Evolutionary conservation across 2,888 invertebrate genomes (phyloP).

Genomic region (Dioctria linearis): DNA sequence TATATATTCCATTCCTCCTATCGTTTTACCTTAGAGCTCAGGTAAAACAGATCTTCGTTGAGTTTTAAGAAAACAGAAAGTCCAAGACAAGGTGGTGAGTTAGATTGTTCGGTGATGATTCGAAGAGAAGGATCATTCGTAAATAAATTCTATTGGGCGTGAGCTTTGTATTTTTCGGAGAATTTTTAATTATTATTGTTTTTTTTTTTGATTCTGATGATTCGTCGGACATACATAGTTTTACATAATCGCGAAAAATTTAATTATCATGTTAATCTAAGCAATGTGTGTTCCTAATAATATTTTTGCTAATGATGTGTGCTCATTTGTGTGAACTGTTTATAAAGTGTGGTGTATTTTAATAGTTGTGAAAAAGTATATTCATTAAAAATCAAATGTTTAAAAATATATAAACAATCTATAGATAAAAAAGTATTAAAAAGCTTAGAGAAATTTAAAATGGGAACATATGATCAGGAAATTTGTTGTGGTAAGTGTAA

Average conservation of each 20-base stretch:
- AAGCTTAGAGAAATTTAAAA: not conserved
- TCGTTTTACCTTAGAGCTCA: not conserved
- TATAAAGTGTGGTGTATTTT: too few relatives aligned
- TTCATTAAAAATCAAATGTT: not conserved
- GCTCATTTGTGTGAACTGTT: too few relatives aligned
- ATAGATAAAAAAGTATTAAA: not conserved
- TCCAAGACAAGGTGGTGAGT: conserved; percentile 20
- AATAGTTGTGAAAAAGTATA: too few relatives aligned
- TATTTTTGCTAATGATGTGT: not conserved
- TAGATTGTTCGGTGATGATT: conserved; percentile 21
- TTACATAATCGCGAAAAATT: too few relatives aligned
- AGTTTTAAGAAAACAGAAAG: conserved; percentile 27
- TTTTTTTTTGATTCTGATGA: too few relatives aligned
- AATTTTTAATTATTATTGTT: too few relatives aligned
- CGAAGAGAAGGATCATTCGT: not conserved
- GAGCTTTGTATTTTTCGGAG: not conserved
- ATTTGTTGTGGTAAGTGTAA: conserved; percentile 32
- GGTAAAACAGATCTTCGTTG: conserved; percentile 43
- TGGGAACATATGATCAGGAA: conserved; percentile 11
- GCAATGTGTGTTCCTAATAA: not conserved
- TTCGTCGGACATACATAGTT: too few relatives aligned
- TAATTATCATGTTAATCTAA: too few relatives aligned
- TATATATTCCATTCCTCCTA: too few relatives aligned
- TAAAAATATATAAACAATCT: not conserved
- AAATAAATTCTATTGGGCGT: conserved; percentile 16